Percentiles rank a stretch among this genome's conserved stretches.
Conservation (phyloP, 1,140 invertebrate species). For the Zaprionus kolodkinae region DNA sequence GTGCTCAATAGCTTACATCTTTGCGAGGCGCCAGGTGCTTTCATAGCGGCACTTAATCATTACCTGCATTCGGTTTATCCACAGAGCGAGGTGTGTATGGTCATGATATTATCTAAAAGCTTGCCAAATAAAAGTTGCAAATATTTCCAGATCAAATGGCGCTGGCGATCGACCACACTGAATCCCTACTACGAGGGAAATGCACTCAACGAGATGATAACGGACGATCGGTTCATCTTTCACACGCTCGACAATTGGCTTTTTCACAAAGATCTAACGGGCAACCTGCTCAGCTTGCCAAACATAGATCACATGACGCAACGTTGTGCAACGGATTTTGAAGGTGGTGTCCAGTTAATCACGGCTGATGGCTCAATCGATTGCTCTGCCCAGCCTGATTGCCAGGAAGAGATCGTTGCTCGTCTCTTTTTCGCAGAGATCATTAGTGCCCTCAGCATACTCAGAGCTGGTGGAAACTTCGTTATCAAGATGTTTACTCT, state of each 20-base stretch:
- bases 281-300: conserved; percentile 89
- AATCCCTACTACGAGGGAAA: conserved; percentile 97
- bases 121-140: not conserved
- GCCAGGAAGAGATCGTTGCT: conserved; percentile 92
- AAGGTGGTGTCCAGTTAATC: conserved; percentile 85
- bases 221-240: conserved; percentile 93
- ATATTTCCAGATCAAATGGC: conserved; percentile 86
- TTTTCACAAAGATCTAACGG: conserved; percentile 93
- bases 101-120: not conserved
- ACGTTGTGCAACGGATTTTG: conserved; percentile 43
- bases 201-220: conserved; percentile 89
- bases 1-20: conserved; percentile 91
- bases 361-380: conserved; percentile 98
- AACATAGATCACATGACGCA: conserved; percentile 88
- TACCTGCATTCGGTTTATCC: conserved; percentile 88
- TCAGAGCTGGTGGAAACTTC: conserved; percentile 90
- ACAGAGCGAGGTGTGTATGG: conserved; percentile 84
- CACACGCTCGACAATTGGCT: conserved; percentile 92
- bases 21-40: conserved; percentile 97
- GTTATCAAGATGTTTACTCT: conserved; percentile 97
- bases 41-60: conserved; percentile 95
- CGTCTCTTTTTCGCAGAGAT: conserved; percentile 93
- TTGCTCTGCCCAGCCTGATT: conserved; percentile 92
- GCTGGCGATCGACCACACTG: conserved; percentile 93
- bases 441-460: conserved; percentile 89